Evolutionary conservation across 1,140 invertebrate species (phyloP), one percentile per base, ranked within the genome.

Genomic region (Cotesia typhae): DNA sequence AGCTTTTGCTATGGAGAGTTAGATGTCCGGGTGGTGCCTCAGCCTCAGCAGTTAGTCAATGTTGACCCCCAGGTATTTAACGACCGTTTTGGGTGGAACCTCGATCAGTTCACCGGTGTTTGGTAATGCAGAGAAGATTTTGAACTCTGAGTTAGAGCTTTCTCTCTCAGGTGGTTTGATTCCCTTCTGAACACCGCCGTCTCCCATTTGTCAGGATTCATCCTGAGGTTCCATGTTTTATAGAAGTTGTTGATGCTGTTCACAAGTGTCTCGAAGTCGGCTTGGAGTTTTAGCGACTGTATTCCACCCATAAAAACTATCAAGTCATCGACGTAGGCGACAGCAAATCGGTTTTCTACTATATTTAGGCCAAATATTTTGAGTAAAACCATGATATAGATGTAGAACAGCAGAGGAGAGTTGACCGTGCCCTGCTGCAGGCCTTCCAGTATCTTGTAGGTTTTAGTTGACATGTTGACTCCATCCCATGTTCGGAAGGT

Each of bases 351-450:
- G 4, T 67, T 14, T 2, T 51, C 14, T n/a, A 36, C 35, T 4
- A 4, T 14, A 7, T 20, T 59, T 5, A 77, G n/a, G 10, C n/a
- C 67, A 47, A 65, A 73, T 20, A 65, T 9, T 1, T 37, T 66
- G 1, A 74, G 20, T 1, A 76, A n/a, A 3, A 71, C 14, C 9
- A 35, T 14, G 10, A 61, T 78, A 36, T 36, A 77, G 4, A 78
- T 77, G 64, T 73, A 73, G 59, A 77, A 78, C 0, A 78, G 37
- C 0, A 65, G 37, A 4, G 76, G 71, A 9, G 76, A 76, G 36
- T 63, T 76, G 6, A 78, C 74, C 3, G 69, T 73, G 0, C 76
- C 75, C 68, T 78, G 74, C 17, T 75, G 74, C 6, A 78, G 51
- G 17, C 74, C 75, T 57, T 78, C 75, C 7, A n/a, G 9, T 4